Percentiles rank a stretch among this genome's conserved stretches.
phyloP scores from a whole-genome alignment of 2,888 invertebrate genomes.

The Troilus luridus region DNA sequence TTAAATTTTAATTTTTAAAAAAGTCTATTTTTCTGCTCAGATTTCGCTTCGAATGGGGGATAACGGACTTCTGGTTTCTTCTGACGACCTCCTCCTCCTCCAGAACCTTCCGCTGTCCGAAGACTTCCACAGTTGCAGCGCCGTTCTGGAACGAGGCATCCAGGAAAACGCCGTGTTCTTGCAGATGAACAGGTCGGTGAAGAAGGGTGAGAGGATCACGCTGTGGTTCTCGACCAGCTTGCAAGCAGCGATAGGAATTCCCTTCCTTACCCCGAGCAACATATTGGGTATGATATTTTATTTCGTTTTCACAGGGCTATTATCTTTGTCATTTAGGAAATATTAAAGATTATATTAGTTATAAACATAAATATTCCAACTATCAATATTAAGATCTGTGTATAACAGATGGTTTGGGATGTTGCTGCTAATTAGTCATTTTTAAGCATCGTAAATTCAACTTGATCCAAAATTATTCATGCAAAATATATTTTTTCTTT shows the following conservation, averaged over 20 bases:
- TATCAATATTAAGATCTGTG: too few relatives aligned
- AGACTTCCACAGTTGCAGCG: constrained; percentile 78
- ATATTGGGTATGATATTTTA: constrained; percentile 79
- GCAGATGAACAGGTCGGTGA: constrained; percentile 72
- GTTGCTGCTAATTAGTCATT: too few relatives aligned
- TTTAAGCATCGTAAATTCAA: too few relatives aligned
- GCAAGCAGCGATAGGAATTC: constrained; percentile 81
- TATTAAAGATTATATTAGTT: not conserved
- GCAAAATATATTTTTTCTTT: too few relatives aligned
- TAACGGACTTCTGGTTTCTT: constrained; percentile 55
- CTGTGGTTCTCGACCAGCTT: constrained; percentile 89
- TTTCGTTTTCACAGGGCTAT: not conserved
- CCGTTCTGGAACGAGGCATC: constrained; percentile 70
- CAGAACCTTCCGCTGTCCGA: constrained; percentile 70
- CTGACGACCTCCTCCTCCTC: constrained; percentile 52
- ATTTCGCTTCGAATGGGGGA: constrained; percentile 59
- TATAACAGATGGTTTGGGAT: too few relatives aligned
- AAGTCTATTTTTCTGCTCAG: not conserved
- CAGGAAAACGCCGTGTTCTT: constrained; percentile 67
- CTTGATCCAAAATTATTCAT: too few relatives aligned
- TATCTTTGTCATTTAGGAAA: not conserved
- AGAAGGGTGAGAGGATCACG: constrained; percentile 78
- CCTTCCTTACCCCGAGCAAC: constrained; percentile 83
- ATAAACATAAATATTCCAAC: too few relatives aligned
- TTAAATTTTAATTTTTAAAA: not conserved